A percentile compares a stretch with the other conserved stretches of the same genome.
phyloP scores from a whole-genome alignment of 2,888 invertebrate genomes.

The Hypomecis atomaria region DNA sequence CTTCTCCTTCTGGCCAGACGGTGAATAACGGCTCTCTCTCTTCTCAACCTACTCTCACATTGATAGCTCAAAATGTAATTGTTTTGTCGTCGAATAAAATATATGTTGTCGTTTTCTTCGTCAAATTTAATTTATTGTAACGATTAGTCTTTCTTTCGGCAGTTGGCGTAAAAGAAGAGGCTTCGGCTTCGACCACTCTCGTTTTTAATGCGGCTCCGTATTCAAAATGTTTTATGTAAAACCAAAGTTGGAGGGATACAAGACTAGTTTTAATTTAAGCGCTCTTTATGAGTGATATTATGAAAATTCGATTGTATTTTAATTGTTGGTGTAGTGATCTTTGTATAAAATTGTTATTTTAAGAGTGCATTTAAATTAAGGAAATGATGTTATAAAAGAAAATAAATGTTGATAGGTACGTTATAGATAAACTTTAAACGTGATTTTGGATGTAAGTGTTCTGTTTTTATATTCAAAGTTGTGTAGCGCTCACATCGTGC shows the following conservation, averaged over 20 bases:
- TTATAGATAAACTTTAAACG: constrained; percentile 16
- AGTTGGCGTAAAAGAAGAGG: constrained; percentile 77
- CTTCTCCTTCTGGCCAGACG: constrained; percentile 76
- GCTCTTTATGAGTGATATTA: constrained; percentile 21
- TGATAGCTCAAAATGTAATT: constrained; percentile 11
- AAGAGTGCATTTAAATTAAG: constrained; percentile 35
- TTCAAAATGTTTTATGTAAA: constrained; percentile 79
- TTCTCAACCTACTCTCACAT: constrained; percentile 19
- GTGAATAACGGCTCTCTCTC: constrained; percentile 53
- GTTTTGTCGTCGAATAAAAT: constrained; percentile 23
- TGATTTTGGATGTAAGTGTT: constrained; percentile 23
- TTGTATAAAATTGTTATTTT: constrained; percentile 42
- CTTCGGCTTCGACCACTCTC: constrained; percentile 64
- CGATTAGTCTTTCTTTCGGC: constrained; percentile 43
- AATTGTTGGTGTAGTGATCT: constrained; percentile 46
- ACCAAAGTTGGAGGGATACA: constrained; percentile 52
- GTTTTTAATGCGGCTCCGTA: constrained; percentile 69
- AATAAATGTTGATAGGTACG: constrained; percentile 25
- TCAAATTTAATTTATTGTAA: constrained; percentile 27
- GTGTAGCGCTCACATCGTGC: constrained; percentile 5
- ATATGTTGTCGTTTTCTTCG: constrained; percentile 22
- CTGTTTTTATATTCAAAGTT: constrained; percentile 23
- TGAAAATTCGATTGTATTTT: constrained; percentile 40
- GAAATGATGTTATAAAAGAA: constrained; percentile 25
- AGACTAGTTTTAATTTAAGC: constrained; percentile 34